Conservation (phyloP, 2,888 invertebrate genomes). For the Trachelus iudaicus region DNA sequence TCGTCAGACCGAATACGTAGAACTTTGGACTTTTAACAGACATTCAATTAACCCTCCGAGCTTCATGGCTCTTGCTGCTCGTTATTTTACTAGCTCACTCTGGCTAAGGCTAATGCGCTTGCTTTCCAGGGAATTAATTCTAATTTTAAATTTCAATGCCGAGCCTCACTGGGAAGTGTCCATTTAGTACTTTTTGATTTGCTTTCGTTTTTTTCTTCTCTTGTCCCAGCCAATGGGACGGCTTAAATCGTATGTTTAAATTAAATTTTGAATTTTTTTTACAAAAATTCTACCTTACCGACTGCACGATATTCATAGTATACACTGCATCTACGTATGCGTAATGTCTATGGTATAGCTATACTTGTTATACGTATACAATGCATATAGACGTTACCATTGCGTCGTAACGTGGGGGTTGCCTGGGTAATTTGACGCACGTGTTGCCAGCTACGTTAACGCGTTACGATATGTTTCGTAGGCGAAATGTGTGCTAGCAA, state of each 20-base stretch:
- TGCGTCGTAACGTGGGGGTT: background rate
- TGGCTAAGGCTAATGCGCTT: background rate
- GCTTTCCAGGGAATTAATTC: background rate
- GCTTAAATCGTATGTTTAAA: background rate
- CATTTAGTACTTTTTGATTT: background rate
- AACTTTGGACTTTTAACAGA: background rate
- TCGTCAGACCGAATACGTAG: background rate
- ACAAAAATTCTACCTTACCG: background rate
- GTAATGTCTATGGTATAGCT: background rate
- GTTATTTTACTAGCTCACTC: background rate
- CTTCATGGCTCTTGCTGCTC: background rate
- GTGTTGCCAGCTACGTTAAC: constrained; percentile 5
- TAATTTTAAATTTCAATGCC: background rate
- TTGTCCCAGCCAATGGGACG: background rate
- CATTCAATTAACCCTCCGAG: background rate
- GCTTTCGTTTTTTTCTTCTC: background rate
- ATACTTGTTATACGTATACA: background rate
- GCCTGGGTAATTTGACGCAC: background rate
- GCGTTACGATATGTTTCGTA: background rate
- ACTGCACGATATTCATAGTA: background rate
- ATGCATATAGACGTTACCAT: background rate
- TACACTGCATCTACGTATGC: background rate
- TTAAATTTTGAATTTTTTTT: background rate
- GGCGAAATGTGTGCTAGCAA: background rate
- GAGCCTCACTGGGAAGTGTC: background rate